Conservation (phyloP, 2,113 vertebrate genomes). For the Manacus vitellinus region DNA sequence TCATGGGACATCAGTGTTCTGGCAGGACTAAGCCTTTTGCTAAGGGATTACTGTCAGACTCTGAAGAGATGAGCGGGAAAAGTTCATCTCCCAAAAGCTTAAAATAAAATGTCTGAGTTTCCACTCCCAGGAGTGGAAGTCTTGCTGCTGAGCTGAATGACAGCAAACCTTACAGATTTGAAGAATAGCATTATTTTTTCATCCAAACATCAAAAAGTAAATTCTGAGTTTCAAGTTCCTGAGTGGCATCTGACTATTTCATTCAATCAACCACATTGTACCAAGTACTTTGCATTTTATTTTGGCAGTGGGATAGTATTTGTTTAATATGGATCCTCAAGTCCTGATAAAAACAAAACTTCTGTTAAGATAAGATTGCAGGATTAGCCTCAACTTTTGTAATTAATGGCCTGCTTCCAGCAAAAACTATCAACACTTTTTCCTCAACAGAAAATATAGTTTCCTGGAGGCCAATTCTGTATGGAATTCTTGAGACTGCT, state of each 20-base stretch:
- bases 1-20: neutral
- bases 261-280: neutral
- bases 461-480: neutral
- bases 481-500: neutral
- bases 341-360: neutral
- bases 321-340: neutral
- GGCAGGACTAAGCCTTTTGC: neutral
- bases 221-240: neutral
- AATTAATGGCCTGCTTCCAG: conserved; percentile 3
- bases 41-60: neutral
- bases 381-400: neutral
- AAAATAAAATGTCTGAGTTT: neutral
- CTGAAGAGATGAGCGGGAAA: neutral
- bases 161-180: neutral
- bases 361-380: neutral
- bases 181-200: neutral
- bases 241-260: neutral
- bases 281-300: neutral
- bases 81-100: neutral
- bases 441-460: neutral
- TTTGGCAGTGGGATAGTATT: neutral
- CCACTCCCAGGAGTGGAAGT: neutral
- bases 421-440: neutral
- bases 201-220: neutral
- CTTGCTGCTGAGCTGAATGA: neutral